These are phyloP conservation scores for Drosophila azteca DNA, from an alignment of 1,140 invertebrate species.

Conservation along the genomic window DNA sequence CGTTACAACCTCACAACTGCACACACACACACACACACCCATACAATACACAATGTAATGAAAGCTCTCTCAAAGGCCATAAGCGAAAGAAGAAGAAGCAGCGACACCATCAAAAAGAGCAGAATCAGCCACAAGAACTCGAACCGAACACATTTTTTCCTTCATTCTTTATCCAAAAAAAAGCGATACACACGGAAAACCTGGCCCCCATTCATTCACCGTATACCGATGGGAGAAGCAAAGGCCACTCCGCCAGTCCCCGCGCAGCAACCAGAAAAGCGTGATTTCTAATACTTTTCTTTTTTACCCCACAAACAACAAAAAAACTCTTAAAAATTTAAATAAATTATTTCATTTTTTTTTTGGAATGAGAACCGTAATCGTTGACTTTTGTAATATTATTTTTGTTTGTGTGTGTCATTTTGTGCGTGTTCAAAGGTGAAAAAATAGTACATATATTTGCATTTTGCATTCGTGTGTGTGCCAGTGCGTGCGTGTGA, in stretches of 20 bases:
- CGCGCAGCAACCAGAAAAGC: conserved; percentile 29
- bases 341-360: conserved; percentile 7
- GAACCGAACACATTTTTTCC: conserved; percentile 48
- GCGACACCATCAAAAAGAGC: conserved; percentile 21
- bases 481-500: conserved; percentile 23
- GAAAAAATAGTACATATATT: conserved; percentile 23
- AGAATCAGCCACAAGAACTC: conserved; percentile 43
- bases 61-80: conserved; percentile 55
- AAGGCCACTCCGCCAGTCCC: conserved; percentile 33
- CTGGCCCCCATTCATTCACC: conserved; percentile 71
- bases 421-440: conserved; percentile 14
- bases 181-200: conserved; percentile 82
- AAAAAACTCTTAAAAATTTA: conserved; percentile 11
- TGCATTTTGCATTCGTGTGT: conserved; percentile 18
- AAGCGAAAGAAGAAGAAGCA: conserved; percentile 13
- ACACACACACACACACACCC: conserved; percentile 17
- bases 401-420: conserved; percentile 38
- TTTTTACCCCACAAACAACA: conserved; percentile 1
- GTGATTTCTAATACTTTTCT: conserved; percentile 12
- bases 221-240: conserved; percentile 68
- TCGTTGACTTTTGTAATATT: no score
- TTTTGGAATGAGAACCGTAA: no score
- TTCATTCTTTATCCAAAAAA: conserved; percentile 40
- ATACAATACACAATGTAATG: conserved; percentile 55
- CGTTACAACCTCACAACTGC: not conserved